Base-by-base conservation (phyloP, 2,113 vertebrate species). In the Tenebrosternarchus preto region DNA sequence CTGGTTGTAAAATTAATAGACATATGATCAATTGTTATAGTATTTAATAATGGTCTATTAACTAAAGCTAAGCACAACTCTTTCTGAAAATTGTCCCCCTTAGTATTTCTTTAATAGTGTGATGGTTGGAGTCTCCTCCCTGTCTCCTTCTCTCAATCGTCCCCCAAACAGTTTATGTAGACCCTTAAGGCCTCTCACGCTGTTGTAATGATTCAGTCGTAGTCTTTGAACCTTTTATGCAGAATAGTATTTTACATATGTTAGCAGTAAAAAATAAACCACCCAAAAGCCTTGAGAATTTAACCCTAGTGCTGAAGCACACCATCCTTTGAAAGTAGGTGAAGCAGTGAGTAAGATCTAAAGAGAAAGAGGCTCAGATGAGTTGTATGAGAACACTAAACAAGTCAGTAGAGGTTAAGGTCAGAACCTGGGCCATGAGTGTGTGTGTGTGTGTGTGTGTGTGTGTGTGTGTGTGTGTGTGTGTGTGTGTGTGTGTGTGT, bases 211-310 rank as follows among this genome's bases (percentile, higher is more conserved):
- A 36, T 22, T 73, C 31, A 55, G 29, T 57, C 55, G 11, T 66
- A 29, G 59, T 73, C 68, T 82, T 82, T 73, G 81, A 66, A 66
- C 59, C 25, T 67, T 66, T 61, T 31, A 12, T 78, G 61, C 76
- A 78, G 76, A 67, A 74, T 74, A 57, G 39, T 82, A 73, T 43
- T 73, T 60, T 74, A 50, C 81, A 73, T 77, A 71, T 73, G 81
- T 73, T 78, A 39, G 61, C 43, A 78, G 76, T 82, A 78, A 82
- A 78, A 56, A 55, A 55, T 20, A 6, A 74, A 73, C 27, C 29
- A 82, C 20, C 24, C 67, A 59, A 55, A 57, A 68, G 68, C 29
- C 39, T 57, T 31, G 22, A 22, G 20, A 61, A 59, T 61, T 82
- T 76, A n/a, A 61, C 71, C 70, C 66, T 43, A 20, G 50, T 43